Evolutionary conservation across 37 sponge, comb jelly and placozoan species (phyloP).

Genomic region (Theonella swinhoei): DNA sequence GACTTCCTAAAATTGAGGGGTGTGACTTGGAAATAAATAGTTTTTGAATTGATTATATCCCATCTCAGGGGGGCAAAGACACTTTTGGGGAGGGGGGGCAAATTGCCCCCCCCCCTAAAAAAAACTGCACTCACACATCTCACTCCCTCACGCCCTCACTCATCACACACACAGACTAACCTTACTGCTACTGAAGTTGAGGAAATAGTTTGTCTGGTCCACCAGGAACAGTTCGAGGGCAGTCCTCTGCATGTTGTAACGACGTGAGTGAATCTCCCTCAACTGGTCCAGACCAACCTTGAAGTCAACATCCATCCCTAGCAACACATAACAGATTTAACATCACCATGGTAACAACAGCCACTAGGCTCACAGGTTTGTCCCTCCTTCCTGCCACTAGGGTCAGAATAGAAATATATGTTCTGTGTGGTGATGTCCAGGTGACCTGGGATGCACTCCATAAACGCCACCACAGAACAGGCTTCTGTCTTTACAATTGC

Average conservation of each 20-base stretch:
- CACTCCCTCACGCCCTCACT: background rate
- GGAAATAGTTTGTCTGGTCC: constrained; percentile 95
- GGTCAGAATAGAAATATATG: constrained; percentile 80
- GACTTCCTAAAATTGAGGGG: too few species aligned
- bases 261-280: constrained; percentile 87
- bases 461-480: constrained; percentile 79
- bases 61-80: background rate
- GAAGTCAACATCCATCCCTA: constrained; percentile 72
- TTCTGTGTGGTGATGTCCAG: constrained; percentile 85
- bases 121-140: too few species aligned
- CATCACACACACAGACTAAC: constrained; percentile 17
- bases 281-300: constrained; percentile 68
- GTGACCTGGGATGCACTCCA: constrained; percentile 74
- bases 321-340: background rate
- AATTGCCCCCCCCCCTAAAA: too few species aligned
- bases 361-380: constrained; percentile 37
- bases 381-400: constrained; percentile 50
- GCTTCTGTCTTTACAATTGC: constrained; percentile 29
- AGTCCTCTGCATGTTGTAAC: constrained; percentile 89
- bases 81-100: background rate
- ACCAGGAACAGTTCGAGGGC: constrained; percentile 94
- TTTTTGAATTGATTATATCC: too few species aligned
- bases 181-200: constrained; percentile 79
- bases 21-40: background rate
- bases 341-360: background rate